A percentile compares a stretch with the other conserved stretches of the same genome.
phyloP scores from a whole-genome alignment of 2,797 vertebrate genomes.

The Channallabes apus region DNA sequence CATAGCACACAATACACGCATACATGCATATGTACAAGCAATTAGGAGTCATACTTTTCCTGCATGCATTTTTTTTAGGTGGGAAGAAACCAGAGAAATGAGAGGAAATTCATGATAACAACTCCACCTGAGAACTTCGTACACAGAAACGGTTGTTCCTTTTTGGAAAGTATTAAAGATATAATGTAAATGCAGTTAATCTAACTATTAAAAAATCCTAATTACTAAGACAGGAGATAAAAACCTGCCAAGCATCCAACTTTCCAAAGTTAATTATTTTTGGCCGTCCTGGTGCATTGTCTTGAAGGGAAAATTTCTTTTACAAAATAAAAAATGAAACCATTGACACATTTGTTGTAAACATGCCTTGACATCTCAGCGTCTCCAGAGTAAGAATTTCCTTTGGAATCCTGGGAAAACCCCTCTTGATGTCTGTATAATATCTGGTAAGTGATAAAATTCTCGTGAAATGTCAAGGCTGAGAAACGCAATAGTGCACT shows the following conservation, averaged over 20 bases:
- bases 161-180: neutral
- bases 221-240: neutral
- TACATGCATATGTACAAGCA: neutral
- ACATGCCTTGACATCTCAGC: neutral
- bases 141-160: neutral
- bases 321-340: neutral
- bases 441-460: neutral
- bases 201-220: neutral
- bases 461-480: neutral
- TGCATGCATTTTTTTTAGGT: neutral
- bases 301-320: neutral
- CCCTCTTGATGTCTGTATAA: neutral
- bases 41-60: neutral
- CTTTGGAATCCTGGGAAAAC: conserved; percentile 4
- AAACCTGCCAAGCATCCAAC: neutral
- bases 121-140: neutral
- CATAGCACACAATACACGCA: neutral
- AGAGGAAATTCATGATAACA: neutral
- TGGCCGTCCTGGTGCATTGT: neutral
- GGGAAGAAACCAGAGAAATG: neutral
- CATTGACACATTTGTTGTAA: conserved; percentile 9
- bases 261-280: neutral
- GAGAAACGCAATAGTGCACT: neutral
- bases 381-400: neutral
- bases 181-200: neutral